Conservation (phyloP, 2,888 invertebrate species). For the Drosophila peninsularis region DNA sequence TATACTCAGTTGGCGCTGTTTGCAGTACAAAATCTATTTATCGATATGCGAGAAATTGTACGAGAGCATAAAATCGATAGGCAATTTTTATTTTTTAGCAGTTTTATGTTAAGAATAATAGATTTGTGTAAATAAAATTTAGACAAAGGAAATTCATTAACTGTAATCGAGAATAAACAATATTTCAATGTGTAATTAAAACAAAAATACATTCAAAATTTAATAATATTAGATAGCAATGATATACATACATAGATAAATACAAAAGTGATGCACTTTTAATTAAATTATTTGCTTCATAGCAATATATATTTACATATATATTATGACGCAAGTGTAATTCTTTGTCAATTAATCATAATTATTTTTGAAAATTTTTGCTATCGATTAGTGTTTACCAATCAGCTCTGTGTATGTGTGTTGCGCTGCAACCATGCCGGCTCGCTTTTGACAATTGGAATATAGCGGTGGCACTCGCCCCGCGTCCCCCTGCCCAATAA, state of each 20-base stretch:
- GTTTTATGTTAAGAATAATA: background rate
- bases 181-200: too few species aligned
- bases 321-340: background rate
- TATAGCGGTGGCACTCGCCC: background rate
- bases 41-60: constrained; percentile 16
- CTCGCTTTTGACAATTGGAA: constrained; percentile 61
- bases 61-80: background rate
- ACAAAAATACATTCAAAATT: too few species aligned
- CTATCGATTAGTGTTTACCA: constrained; percentile 13
- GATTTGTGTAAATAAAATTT: background rate
- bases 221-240: background rate
- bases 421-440: constrained; percentile 51
- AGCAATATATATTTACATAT: background rate
- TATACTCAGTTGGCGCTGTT: constrained; percentile 6
- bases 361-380: constrained; percentile 1
- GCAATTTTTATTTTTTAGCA: background rate
- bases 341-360: background rate
- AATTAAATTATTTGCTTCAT: background rate
- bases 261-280: background rate
- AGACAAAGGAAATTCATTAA: background rate
- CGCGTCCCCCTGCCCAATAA: background rate
- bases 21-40: background rate
- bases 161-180: background rate
- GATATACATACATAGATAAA: background rate
- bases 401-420: constrained; percentile 29